These are phyloP conservation scores for Eristalis arbustorum DNA, from an alignment of 2,888 invertebrate genomes.

Conservation along the genomic window DNA sequence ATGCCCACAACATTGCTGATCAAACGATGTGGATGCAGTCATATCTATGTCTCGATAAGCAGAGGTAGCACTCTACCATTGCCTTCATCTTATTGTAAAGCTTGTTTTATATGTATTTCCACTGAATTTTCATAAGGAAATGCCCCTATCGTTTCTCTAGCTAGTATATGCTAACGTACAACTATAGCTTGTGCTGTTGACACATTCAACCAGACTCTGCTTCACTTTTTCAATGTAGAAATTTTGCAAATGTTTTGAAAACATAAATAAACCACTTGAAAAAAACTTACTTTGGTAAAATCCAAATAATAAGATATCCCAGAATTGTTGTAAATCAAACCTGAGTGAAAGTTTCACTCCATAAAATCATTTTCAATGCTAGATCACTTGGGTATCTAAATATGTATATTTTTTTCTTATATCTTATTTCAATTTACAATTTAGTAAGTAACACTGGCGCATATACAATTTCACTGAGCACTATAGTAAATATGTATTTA, in stretches of 20 bases:
- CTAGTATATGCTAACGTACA: slow-evolving; percentile 22
- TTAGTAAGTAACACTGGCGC: background rate
- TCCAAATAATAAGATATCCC: slow-evolving; percentile 39
- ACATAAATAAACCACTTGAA: slow-evolving; percentile 42
- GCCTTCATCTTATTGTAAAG: slow-evolving; percentile 58
- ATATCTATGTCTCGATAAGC: slow-evolving; percentile 24
- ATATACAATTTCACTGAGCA: background rate
- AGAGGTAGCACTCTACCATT: slow-evolving; percentile 32
- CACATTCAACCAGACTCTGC: slow-evolving; percentile 3
- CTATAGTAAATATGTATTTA: background rate
- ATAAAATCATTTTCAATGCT: slow-evolving; percentile 40
- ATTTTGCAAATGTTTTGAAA: slow-evolving; percentile 41
- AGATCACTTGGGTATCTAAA: slow-evolving; percentile 2
- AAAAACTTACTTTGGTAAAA: slow-evolving; percentile 51
- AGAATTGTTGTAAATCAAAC: slow-evolving; percentile 43
- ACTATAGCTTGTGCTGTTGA: slow-evolving; percentile 15
- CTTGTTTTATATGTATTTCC: slow-evolving; percentile 62
- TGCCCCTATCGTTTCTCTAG: slow-evolving; percentile 32
- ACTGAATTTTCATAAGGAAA: slow-evolving; percentile 45
- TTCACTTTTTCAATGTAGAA: background rate
- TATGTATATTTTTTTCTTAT: background rate
- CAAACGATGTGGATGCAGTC: slow-evolving; percentile 19
- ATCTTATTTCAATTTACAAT: background rate
- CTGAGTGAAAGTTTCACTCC: slow-evolving; percentile 47
- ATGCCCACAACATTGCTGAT: slow-evolving; percentile 30